phyloP scores from a whole-genome alignment of 2,797 vertebrate genomes.

The Chromis chromis region DNA sequence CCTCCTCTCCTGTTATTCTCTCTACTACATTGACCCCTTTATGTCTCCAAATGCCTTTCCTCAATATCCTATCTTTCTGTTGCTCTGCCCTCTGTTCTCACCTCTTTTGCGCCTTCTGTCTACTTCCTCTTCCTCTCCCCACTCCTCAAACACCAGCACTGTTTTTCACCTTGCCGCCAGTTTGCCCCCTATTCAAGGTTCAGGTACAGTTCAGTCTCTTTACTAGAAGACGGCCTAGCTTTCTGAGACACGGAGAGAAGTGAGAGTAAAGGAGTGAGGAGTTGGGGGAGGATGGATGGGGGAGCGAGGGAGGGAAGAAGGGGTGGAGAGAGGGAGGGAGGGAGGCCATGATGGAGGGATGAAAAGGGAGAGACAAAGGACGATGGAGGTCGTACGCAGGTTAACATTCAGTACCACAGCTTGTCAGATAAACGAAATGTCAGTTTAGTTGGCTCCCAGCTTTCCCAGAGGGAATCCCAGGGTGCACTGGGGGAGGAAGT shows the following conservation, averaged over 20 bases:
- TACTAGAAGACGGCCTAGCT: slow-evolving; percentile 23
- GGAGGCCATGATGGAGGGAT: slow-evolving; percentile 32
- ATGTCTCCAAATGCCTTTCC: background rate
- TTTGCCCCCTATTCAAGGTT: slow-evolving; percentile 57
- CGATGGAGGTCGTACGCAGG: slow-evolving; percentile 62
- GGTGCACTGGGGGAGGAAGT: slow-evolving; percentile 32
- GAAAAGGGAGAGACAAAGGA: slow-evolving; percentile 42
- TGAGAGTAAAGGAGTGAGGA: slow-evolving; percentile 16
- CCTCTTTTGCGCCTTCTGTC: slow-evolving; percentile 58
- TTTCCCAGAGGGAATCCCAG: slow-evolving; percentile 60
- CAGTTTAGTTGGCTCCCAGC: slow-evolving; percentile 56
- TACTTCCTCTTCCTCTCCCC: slow-evolving; percentile 38
- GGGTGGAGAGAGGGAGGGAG: background rate
- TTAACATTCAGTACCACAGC: slow-evolving; percentile 63
- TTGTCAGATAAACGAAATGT: slow-evolving; percentile 68
- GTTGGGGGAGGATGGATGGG: slow-evolving; percentile 3
- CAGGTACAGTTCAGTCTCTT: slow-evolving; percentile 61
- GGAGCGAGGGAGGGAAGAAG: background rate
- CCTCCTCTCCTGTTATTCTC: background rate
- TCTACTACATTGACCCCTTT: background rate
- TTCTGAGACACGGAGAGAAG: slow-evolving; percentile 13
- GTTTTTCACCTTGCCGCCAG: slow-evolving; percentile 65
- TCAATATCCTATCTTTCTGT: slow-evolving; percentile 3
- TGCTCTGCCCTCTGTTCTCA: slow-evolving; percentile 34
- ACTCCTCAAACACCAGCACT: slow-evolving; percentile 36